phyloP scores from a whole-genome alignment of 2,888 invertebrate genomes.

The Tridacna gigas region DNA sequence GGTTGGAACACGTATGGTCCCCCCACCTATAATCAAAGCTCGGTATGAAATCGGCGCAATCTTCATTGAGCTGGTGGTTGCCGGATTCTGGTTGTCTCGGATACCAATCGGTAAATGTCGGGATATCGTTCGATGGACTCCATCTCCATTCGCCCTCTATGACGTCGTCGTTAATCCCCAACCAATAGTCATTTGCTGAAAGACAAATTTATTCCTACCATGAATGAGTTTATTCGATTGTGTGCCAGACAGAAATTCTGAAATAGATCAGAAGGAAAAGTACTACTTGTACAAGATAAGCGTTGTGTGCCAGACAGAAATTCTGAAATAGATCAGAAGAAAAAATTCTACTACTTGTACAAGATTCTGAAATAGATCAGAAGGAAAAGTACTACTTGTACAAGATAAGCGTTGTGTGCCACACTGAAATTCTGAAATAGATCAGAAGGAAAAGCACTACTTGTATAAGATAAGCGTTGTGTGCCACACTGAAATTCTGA shows the following conservation, averaged over 20 bases:
- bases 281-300: conserved; percentile 21
- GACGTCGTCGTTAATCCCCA: conserved; percentile 33
- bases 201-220: background rate
- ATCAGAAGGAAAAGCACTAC: background rate
- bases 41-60: conserved; percentile 28
- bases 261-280: conserved; percentile 16
- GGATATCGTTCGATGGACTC: conserved; percentile 13
- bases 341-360: too few relatives aligned
- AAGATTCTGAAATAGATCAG: too few relatives aligned
- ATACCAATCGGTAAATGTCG: conserved; percentile 35
- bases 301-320: conserved; percentile 22
- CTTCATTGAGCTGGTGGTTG: conserved; percentile 21
- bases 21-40: conserved; percentile 8
- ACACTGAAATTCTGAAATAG: too few relatives aligned
- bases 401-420: too few relatives aligned
- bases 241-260: conserved; percentile 36
- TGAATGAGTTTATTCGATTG: too few relatives aligned
- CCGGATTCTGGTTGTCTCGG: conserved; percentile 23
- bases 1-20: background rate
- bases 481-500: conserved; percentile 35
- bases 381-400: too few relatives aligned
- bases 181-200: conserved; percentile 23
- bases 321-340: conserved; percentile 29
- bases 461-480: conserved; percentile 5
- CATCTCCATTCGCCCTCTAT: conserved; percentile 41